phyloP scores from a whole-genome alignment of 1,140 invertebrate species.

The Heliconius melpomene region DNA sequence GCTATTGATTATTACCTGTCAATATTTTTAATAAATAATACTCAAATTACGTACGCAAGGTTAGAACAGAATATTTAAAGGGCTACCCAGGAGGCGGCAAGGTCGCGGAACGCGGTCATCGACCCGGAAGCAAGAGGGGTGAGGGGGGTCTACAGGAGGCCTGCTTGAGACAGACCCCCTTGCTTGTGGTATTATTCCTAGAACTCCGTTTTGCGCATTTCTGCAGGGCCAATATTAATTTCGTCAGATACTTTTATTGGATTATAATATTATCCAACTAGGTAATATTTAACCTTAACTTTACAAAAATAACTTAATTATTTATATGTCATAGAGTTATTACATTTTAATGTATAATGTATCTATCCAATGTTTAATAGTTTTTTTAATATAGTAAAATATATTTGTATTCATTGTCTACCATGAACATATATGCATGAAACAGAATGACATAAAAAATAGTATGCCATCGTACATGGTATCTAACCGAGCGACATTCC shows the following conservation, averaged over 20 bases:
- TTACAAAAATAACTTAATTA: no score
- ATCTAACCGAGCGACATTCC: conserved; percentile 31
- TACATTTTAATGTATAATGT: no score
- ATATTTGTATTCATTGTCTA: not conserved
- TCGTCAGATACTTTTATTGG: no score
- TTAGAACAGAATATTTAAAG: conserved; percentile 26
- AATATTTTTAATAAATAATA: not conserved
- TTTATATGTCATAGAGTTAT: no score
- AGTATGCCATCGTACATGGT: not conserved
- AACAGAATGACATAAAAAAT: not conserved
- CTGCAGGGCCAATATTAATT: not conserved
- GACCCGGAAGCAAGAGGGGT: conserved; percentile 53
- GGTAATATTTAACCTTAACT: no score
- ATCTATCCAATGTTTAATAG: no score
- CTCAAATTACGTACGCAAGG: not conserved
- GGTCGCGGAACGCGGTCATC: conserved; percentile 53
- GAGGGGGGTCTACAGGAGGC: conserved; percentile 41
- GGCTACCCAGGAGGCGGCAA: conserved; percentile 41
- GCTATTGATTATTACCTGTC: not conserved
- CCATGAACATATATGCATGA: not conserved
- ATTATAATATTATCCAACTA: not conserved
- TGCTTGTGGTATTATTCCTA: conserved; percentile 46
- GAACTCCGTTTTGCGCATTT: conserved; percentile 48
- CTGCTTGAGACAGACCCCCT: conserved; percentile 39
- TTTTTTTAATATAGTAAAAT: no score